Evolutionary conservation across 2,888 invertebrate genomes (phyloP), one percentile per base, ranked within the genome.

Genomic region (Campaea margaritaria): DNA sequence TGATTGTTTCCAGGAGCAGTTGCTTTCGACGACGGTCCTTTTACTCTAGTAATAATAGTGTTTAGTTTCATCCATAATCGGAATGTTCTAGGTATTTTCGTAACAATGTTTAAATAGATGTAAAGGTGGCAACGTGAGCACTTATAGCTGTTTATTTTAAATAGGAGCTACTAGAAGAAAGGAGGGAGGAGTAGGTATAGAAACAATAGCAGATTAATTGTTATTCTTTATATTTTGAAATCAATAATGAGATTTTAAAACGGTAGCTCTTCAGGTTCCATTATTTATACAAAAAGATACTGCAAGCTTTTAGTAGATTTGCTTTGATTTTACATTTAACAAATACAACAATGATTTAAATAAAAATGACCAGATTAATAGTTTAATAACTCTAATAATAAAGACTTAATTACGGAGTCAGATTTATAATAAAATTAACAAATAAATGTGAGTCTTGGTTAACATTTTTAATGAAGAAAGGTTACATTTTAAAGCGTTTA

Each of bases 281-380:
- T 85, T 80, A 88, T 86, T 86, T 85, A 85, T 85, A 89, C 58
- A 86, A 91, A 89, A 89, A 89, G 85, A 85, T 79, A 86, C 85
- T 86, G 82, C 79, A 91, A 91, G 89, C 88, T 82, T 80, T 89
- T 85, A 88, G 81, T 89, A 85, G 77, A 85, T 86, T 87, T 89
- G 84, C 83, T 85, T 87, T 72, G 84, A 87, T 88, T 88, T 87
- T 82, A 87, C 76, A 85, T 85, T 82, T 71, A 90, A 89, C 89
- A 90, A 90, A 86, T 89, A 90, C 86, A 92, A 91, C 88, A 91
- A 89, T 89, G 89, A 87, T 91, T 90, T 91, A 90, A 91, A 91
- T 89, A 86, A 91, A 89, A 91, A 91, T 92, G 91, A 92, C 92
- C 92, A 92, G 92, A 92, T 92, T 92, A 92, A 90, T 91, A 88